Evolutionary conservation across 2,797 vertebrate species (phyloP), one percentile per base, ranked within the genome.

Genomic region (Karalla daura): DNA sequence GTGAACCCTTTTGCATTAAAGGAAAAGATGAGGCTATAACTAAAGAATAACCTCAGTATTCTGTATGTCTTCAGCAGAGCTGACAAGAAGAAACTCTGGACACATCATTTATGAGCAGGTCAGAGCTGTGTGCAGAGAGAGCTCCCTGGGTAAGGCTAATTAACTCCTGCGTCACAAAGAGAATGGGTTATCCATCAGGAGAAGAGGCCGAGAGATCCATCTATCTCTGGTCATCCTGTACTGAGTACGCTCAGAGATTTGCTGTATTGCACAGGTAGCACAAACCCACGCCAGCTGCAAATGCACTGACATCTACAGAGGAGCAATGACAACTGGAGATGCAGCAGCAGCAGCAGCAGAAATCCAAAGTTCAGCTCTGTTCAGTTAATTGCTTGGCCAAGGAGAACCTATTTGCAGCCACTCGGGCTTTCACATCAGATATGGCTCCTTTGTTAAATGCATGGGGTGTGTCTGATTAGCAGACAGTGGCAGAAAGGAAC

Each of bases 101-200:
- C 21, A 62, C 41, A 45, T 75, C 65, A 74, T 76, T 84, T 53
- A 80, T 70, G 63, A 70, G 49, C 24, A 58, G 58, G 63, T 68
- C 61, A 68, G 70, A n/a, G 37, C 50, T 66, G 58, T 33, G 23
- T 52, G 35, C 32, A 53, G 68, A 65, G 41, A 74, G 33, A 37
- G 45, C 60, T 77, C 56, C 39, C 72, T 59, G 60, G 82, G 84
- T 54, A 74, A 51, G 70, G 59, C 79, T 89, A 84, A 91, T 88
- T 81, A 85, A 82, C 69, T 56, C 28, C 74, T 61, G 74, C 36
- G 49, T 78, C 66, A 56, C 50, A 81, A 83, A 78, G 63, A 37
- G 69, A 88, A 87, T 62, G 49, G 81, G 82, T 65, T 65, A 67
- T 81, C 67, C 63, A 77, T 87, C 83, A 83, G 63, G 54, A 61